phyloP scores from a whole-genome alignment of 2,797 vertebrate genomes.

The Coccyzus lansbergi region DNA sequence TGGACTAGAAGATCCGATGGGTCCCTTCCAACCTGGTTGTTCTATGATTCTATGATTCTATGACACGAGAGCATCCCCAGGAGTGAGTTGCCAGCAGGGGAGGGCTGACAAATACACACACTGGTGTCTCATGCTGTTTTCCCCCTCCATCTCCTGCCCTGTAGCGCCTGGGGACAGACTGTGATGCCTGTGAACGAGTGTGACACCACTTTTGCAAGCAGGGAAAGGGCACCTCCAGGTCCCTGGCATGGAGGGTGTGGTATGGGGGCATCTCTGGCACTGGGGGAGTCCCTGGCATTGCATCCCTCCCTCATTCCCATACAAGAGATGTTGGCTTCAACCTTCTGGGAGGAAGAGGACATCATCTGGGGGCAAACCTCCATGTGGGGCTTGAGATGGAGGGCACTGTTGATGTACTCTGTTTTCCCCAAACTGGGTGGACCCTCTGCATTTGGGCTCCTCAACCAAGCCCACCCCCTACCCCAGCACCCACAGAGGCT shows the following conservation, averaged over 20 bases:
- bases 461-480: accelerated
- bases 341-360: background rate
- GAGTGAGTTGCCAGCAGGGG: background rate
- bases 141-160: accelerated
- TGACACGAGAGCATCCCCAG: accelerated
- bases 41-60: no score
- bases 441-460: background rate
- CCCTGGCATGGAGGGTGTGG: background rate
- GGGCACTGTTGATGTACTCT: accelerated
- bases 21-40: no score
- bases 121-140: background rate
- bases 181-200: background rate
- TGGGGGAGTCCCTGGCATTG: background rate
- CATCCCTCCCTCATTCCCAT: background rate
- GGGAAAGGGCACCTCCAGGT: background rate
- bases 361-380: background rate
- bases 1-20: no score
- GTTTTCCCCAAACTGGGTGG: background rate
- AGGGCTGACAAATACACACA: accelerated
- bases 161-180: background rate
- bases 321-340: accelerated
- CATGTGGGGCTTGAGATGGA: accelerated
- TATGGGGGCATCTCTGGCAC: no score
- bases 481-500: accelerated
- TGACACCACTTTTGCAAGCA: background rate